These are phyloP conservation scores for Boleophthalmus pectinirostris DNA, from an alignment of 2,113 vertebrate species.

Conservation along the genomic window DNA sequence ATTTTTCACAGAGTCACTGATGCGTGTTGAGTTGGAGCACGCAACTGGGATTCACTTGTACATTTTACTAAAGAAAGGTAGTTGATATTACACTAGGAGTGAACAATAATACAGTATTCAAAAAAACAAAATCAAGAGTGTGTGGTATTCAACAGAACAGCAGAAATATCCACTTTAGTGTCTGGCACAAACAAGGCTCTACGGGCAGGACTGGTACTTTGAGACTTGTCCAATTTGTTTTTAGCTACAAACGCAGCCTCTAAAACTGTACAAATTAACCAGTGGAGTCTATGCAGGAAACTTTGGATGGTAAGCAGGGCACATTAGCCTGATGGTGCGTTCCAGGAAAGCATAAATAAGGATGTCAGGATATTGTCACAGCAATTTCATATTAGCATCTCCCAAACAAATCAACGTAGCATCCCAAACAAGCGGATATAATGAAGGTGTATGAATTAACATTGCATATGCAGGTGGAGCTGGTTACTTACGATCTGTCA, in stretches of 20 bases:
- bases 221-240: not conserved
- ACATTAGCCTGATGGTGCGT: not conserved
- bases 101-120: conserved; percentile 29
- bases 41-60: conserved; percentile 29
- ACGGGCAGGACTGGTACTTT: conserved; percentile 1
- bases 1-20: conserved; percentile 61
- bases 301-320: not conserved
- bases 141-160: conserved; percentile 14
- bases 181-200: not conserved
- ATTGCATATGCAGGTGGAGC: conserved; percentile 2
- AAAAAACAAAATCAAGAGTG: conserved; percentile 31
- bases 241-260: not conserved
- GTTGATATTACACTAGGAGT: conserved; percentile 37
- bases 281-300: not conserved
- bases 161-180: not conserved
- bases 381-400: conserved; percentile 7
- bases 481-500: conserved; percentile 5
- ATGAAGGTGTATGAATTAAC: conserved; percentile 3
- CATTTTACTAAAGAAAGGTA: conserved; percentile 14
- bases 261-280: not conserved
- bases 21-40: conserved; percentile 49
- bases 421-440: conserved; percentile 7
- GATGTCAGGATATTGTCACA: conserved; percentile 3
- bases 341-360: conserved; percentile 3
- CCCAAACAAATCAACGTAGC: conserved; percentile 3